phyloP scores from a whole-genome alignment of 2,888 invertebrate genomes.

The Synergus laeviventris region DNA sequence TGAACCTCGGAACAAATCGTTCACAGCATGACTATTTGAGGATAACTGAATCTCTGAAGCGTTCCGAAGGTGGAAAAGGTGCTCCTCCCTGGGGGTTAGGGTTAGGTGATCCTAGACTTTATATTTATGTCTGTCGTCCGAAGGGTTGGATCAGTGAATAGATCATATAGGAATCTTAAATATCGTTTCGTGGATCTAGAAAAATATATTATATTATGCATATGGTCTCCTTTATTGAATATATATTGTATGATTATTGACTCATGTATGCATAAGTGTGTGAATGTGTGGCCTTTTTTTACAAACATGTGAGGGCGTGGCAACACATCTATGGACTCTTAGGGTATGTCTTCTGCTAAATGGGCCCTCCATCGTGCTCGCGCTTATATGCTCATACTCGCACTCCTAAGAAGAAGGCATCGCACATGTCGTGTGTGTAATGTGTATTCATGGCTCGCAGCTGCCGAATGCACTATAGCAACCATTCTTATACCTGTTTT shows the following conservation, averaged over 20 bases:
- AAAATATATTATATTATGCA: not conserved
- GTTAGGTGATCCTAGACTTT: not conserved
- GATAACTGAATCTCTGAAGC: not conserved
- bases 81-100: not conserved
- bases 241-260: conserved; percentile 5
- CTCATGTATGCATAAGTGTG: not conserved
- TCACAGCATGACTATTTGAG: conserved; percentile 29
- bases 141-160: conserved; percentile 2
- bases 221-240: not conserved
- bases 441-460: conserved; percentile 63
- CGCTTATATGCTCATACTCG: conserved; percentile 48
- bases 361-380: conserved; percentile 40
- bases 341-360: conserved; percentile 52
- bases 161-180: not conserved
- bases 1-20: conserved; percentile 15
- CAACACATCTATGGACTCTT: conserved; percentile 12
- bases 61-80: not conserved
- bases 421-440: conserved; percentile 63
- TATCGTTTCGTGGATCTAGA: not conserved
- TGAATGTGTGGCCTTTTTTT: no score
- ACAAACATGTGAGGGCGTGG: not conserved
- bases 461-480: conserved; percentile 56
- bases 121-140: not conserved
- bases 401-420: conserved; percentile 58
- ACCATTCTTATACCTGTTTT: conserved; percentile 39